Evolutionary conservation across 2,797 vertebrate genomes (phyloP).

Genomic region (Heliangelus exortis): DNA sequence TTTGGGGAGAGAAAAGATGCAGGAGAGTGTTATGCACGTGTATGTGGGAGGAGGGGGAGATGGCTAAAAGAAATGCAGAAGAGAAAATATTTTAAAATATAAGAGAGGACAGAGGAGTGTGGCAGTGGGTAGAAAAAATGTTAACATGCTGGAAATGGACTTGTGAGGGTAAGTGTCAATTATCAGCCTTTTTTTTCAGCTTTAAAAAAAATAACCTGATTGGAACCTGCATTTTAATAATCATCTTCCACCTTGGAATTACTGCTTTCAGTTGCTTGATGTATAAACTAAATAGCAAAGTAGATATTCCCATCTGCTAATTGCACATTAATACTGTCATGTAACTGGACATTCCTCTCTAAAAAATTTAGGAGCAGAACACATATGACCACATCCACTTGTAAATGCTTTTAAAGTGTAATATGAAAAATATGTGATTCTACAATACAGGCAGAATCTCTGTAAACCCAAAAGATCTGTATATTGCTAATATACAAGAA

Average conservation of each 20-base stretch:
- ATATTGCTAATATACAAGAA: neutral
- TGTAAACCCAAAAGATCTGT: neutral
- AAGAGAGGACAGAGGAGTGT: neutral
- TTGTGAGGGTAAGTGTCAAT: no score
- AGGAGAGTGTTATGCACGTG: neutral
- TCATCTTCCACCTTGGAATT: neutral
- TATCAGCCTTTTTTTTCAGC: neutral
- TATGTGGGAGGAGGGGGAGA: neutral
- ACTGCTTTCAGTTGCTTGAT: neutral
- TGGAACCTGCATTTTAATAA: neutral
- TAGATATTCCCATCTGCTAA: neutral
- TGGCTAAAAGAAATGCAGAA: neutral
- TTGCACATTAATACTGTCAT: neutral
- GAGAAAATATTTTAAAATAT: fast-evolving
- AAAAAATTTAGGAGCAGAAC: neutral
- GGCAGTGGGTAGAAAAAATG: neutral
- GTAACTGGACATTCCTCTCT: neutral
- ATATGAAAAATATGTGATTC: neutral
- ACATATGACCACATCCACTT: neutral
- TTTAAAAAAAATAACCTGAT: neutral
- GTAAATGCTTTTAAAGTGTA: neutral
- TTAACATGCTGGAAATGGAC: neutral
- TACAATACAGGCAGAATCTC: neutral
- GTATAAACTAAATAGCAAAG: neutral
- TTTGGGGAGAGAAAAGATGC: neutral